Percentiles rank a stretch among this genome's conserved stretches.
Conservation (phyloP, 2,113 vertebrate species). For the Syrrhaptes paradoxus region DNA sequence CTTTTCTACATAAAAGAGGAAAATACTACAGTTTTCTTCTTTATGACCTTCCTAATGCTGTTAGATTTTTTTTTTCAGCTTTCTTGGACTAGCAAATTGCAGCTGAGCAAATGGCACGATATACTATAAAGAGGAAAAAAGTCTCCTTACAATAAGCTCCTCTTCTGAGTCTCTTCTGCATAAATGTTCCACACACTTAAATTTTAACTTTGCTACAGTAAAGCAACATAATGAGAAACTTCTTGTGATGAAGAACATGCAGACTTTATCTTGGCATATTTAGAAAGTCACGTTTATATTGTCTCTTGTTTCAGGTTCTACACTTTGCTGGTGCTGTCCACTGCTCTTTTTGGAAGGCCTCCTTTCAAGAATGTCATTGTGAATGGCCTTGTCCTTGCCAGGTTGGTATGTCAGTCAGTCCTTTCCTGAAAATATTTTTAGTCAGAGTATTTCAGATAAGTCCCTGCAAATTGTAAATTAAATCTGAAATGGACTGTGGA, state of each 20-base stretch:
- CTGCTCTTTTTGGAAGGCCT: constrained; percentile 93
- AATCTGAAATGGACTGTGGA: neutral
- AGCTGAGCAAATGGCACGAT: neutral
- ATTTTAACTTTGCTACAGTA: neutral
- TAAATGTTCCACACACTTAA: neutral
- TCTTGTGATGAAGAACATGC: neutral
- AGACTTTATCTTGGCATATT: neutral
- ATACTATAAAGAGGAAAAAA: neutral
- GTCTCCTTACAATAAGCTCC: neutral
- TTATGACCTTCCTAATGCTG: neutral
- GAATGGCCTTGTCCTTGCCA: constrained; percentile 94
- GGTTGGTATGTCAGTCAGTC: constrained; percentile 71
- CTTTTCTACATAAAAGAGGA: neutral
- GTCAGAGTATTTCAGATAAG: neutral
- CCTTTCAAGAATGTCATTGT: constrained; percentile 98
- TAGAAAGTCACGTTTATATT: fast-evolving
- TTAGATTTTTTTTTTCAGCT: neutral
- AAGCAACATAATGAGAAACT: neutral
- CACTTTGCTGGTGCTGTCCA: constrained; percentile 92
- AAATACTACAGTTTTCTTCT: neutral
- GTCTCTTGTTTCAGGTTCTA: constrained; percentile 87
- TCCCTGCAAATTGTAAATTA: neutral
- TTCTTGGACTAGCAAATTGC: neutral
- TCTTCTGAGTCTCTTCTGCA: neutral
- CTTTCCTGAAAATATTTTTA: neutral